These are phyloP conservation scores for Acropternis orthonyx DNA, from an alignment of 2,797 vertebrate genomes.

Conservation along the genomic window DNA sequence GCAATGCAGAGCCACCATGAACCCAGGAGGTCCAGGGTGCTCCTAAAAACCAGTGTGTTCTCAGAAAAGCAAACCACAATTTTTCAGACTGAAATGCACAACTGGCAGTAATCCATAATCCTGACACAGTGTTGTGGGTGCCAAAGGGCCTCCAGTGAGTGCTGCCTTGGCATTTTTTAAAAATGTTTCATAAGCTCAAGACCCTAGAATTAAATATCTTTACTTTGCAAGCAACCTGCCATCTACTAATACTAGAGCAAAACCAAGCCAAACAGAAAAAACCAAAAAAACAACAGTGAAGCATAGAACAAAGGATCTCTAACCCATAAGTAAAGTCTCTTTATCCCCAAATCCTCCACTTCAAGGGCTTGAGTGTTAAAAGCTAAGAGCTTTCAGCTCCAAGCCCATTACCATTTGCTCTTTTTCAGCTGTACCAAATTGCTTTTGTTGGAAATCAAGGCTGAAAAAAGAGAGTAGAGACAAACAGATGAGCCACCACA, in stretches of 20 bases:
- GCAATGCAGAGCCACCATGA: not conserved
- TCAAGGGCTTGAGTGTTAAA: conserved; percentile 17
- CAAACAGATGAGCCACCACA: not conserved
- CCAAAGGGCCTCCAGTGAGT: conserved; percentile 42
- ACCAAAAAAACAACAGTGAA: not conserved
- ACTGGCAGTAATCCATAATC: conserved; percentile 58
- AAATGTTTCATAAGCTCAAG: conserved; percentile 28
- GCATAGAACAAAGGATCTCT: conserved; percentile 27
- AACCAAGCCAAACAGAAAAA: not conserved
- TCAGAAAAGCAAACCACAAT: conserved; percentile 23
- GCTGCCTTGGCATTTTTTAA: conserved; percentile 56
- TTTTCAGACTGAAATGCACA: not conserved
- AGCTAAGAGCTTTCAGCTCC: conserved; percentile 39
- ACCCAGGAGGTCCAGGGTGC: not conserved
- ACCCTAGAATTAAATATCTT: conserved; percentile 10
- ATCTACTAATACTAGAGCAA: not conserved
- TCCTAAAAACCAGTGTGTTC: not conserved
- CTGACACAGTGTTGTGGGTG: conserved; percentile 22
- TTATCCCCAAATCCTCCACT: conserved; percentile 29
- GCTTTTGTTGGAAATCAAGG: not conserved
- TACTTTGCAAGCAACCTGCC: not conserved
- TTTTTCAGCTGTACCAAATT: not conserved
- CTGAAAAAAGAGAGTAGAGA: not conserved
- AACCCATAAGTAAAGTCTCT: conserved; percentile 3
- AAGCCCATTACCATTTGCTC: not conserved